Conservation (phyloP, 2,797 vertebrate species). For the Sandelia bainsii region DNA sequence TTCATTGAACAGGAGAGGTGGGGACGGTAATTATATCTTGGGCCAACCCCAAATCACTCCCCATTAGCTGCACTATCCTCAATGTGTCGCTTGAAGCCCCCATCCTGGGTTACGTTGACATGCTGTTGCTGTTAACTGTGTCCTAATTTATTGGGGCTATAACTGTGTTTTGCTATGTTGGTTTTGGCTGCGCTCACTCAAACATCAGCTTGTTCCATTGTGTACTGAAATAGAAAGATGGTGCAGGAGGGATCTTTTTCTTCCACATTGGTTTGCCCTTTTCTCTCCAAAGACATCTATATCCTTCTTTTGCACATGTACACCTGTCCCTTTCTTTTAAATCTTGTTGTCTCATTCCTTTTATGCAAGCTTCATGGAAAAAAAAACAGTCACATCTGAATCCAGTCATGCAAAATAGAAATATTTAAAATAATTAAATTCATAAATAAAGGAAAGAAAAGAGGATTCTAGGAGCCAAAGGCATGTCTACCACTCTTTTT, state of each 20-base stretch:
- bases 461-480: conserved; percentile 1
- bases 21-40: conserved; percentile 86
- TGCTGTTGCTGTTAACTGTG: conserved; percentile 62
- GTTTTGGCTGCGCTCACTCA: conserved; percentile 71
- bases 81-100: conserved; percentile 69
- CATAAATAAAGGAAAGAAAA: background rate
- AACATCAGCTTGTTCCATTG: conserved; percentile 61
- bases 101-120: conserved; percentile 56
- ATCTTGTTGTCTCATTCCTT: background rate
- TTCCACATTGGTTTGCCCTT: background rate
- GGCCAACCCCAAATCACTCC: conserved; percentile 83
- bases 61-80: conserved; percentile 79
- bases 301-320: conserved; percentile 13
- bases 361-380: background rate
- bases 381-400: conserved; percentile 10
- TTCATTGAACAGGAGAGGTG: conserved; percentile 86
- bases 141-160: conserved; percentile 74
- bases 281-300: conserved; percentile 36
- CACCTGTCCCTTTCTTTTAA: conserved; percentile 17
- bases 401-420: background rate
- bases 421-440: background rate
- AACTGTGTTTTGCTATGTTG: conserved; percentile 75
- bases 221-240: conserved; percentile 51
- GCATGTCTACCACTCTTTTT: background rate
- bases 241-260: conserved; percentile 49